Base-by-base conservation (phyloP, 2,888 invertebrate genomes). In the Odontocerum albicorne region DNA sequence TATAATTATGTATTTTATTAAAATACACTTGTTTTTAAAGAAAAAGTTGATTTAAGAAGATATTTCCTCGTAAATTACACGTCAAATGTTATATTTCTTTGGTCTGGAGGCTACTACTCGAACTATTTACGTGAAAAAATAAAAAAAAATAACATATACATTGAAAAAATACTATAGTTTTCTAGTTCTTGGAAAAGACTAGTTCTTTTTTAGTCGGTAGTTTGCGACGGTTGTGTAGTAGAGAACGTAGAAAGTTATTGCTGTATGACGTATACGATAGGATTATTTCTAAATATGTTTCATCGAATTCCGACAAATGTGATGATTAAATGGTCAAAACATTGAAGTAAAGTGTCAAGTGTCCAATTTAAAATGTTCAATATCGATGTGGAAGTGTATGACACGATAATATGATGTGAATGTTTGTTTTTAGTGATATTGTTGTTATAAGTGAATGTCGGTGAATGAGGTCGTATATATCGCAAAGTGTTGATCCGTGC, bases 221-320 rank as follows among this genome's bases (percentile, higher is more conserved):
- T n/a, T n/a, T n/a, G n/a, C n/a, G n/a, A n/a, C n/a, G n/a, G n/a
- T n/a, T n/a, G n/a, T n/a, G n/a, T n/a, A n/a, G n/a, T 47, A 46
- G 21, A 54, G 42, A 49, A 36, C 43, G 54, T 49, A 54, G 54
- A 54, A 54, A 54, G 54, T 54, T 54, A 43, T 49, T 19, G 27
- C 39, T 35, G 54, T 49, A 46, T 54, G 54, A 54, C 54, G 54
- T 54, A 49, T 49, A 54, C 21, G 40, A 31, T 27, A 43, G 43
- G 27, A 21, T 17, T 33, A 27, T 54, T 47, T 43, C 17, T 39
- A 32, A 47, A 53, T 39, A 53, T 53, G 47, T 47, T 53, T 47
- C 21, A 31, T 47, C 31, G 27, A 20, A 36, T 47, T 36, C 10
- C 36, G 17, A n/a, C 22, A 17, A 21, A 47, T n/a, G 15, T 49